Percentiles rank a stretch among this genome's conserved stretches.
Evolutionary conservation across 2,113 vertebrate genomes (phyloP).

Genomic region (Mohoua ochrocephala): DNA sequence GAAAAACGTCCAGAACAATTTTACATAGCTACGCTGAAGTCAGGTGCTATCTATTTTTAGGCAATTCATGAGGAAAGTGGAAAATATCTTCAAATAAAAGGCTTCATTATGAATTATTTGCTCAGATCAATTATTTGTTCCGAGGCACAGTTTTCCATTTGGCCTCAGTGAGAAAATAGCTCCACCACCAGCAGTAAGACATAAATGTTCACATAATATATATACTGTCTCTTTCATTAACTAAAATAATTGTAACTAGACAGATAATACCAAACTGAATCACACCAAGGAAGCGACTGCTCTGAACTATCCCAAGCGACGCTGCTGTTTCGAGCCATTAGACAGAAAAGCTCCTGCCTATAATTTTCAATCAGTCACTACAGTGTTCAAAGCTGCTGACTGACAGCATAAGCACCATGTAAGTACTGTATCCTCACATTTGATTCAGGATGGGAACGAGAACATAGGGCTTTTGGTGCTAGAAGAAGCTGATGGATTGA

Average conservation of each 20-base stretch:
- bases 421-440: constrained; percentile 14
- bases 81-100: constrained; percentile 2
- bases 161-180: neutral
- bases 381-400: constrained; percentile 65
- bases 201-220: neutral
- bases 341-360: constrained; percentile 43
- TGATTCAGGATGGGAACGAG: constrained; percentile 3
- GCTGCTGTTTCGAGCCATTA: neutral
- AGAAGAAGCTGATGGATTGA: constrained; percentile 47
- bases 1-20: neutral
- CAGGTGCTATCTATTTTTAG: neutral
- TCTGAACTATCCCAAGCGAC: neutral
- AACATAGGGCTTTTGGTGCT: constrained; percentile 33
- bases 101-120: constrained; percentile 11
- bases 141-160: neutral
- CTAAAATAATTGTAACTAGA: constrained; percentile 41
- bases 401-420: constrained; percentile 53
- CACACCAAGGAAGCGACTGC: neutral
- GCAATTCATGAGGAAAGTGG: neutral
- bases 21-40: neutral
- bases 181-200: neutral
- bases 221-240: neutral
- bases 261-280: neutral
- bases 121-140: neutral
- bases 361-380: constrained; percentile 70